Evolutionary conservation across 2,888 invertebrate genomes (phyloP), one percentile per base, ranked within the genome.

Genomic region (Melolontha melolontha): DNA sequence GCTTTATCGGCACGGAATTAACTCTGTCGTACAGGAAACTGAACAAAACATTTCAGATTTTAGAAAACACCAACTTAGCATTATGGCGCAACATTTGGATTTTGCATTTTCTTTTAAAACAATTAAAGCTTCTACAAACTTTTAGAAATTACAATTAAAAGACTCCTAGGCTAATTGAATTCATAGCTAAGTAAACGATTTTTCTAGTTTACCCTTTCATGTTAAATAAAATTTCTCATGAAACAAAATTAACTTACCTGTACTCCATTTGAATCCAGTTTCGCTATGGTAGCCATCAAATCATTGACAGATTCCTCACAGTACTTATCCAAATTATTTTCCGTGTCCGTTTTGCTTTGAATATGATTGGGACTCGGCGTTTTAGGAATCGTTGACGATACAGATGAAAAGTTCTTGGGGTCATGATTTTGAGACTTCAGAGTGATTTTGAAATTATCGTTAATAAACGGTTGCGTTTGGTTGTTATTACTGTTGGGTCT

Each of bases 251-350:
- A 10, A 16, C 44, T n/a, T 29, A 59, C 59, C 80, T 93, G 91
- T 70, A 94, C 94, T 49, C 94, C 94, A 83, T 94, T 94, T 22
- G 93, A 93, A 84, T 94, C 94, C 77, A 94, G 84, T 84, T 94
- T 93, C 71, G 94, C 94, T 80, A 94, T 94, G 68, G 94, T 94
- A 68, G 92, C 92, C 91, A 94, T 93, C 73, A 94, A 85, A 85
- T 94, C 94, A 80, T 93, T 93, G 70, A 94, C 91, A 1, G 92
- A 92, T 79, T 93, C 93, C 80, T 92, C 92, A 82, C 93, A 93
- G 80, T 92, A 92, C 80, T 92, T 92, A 83, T 94, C 94, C 78
- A 94, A 86, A 74, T 86, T 88, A 73, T 88, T 87, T 70, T 89
- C 89, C 40, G 89, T 87, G 75, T 74, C 73, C 7, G 71, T 71